Evolutionary conservation across 2,113 vertebrate genomes (phyloP), one percentile per base, ranked within the genome.

Genomic region (Onychorhynchus coronatus): DNA sequence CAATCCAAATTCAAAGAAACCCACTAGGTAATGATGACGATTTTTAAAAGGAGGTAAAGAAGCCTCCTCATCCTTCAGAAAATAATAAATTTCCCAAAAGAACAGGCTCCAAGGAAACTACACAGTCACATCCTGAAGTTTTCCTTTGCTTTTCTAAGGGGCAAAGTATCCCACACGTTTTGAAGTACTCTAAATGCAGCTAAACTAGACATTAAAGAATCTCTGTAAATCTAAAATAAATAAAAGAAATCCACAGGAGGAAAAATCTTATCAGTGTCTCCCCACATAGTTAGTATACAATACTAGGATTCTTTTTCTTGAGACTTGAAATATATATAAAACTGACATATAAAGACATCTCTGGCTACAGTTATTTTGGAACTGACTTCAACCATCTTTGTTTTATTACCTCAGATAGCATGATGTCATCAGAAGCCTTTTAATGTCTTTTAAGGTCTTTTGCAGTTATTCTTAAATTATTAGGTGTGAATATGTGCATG

Each of bases 351-450:
- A 58, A 94, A 94, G 85, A 83, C 39, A 59, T 90, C 56, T 44
- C 61, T 89, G 80, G 65, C 56, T 81, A 66, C 56, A 92, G 41
- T 37, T 91, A 47, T 56, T 88, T 77, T 86, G 75, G 76, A 92
- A 86, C 59, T 27, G 47, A 84, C 42, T 92, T 91, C 55, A 89
- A 50, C 49, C 37, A 9, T 75, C 85, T 93, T 88, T 78, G 61
- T 18, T 91, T 91, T 93, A 92, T 93, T 95, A 71, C 23, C 22
- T 41, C 37, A 78, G 91, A 93, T 53, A 95, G 53, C 41, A 95
- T 94, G 96, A 96, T 91, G 83, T 93, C 92, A 95, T 75, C 88
- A 93, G 88, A 94, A 93, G 83, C 66, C 65, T 90, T 95, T 92
- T 55, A 88, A 92, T 49, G 35, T 58, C 76, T 94, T 93, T 78